Base-by-base conservation (phyloP, 1,140 invertebrate species). In the Hestina assimilis region DNA sequence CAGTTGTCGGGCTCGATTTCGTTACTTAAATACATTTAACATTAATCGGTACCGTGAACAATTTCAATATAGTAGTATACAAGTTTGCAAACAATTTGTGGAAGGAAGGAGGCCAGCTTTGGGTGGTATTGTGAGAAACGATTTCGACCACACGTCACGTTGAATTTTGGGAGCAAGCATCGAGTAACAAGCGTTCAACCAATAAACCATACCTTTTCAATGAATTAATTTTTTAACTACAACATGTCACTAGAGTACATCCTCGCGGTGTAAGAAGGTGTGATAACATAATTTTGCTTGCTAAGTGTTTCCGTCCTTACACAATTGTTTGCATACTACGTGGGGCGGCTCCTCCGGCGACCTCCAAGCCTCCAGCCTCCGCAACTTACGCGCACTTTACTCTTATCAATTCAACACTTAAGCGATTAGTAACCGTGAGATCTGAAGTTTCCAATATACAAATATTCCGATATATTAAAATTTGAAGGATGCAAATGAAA, bases 71-170 rank as follows among this genome's bases (percentile, higher is more conserved):
- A 51, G 35, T 56, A 52, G 33, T 58, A 58, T 59, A 59, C 41
- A 60, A 42, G 74, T 85, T 84, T 94, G 93, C 93, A 95, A 95
- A 95, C 94, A 95, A 95, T 95, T 94, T 94, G 94, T 94, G 93
- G 55, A 92, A 94, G 93, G 93, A 93, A 93, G 93, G 93, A 93
- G 93, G 92, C 92, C 90, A 91, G 91, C 90, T 90, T 91, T 90
- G 89, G 90, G 90, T 89, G 69, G 63, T 56, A 47, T 66, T 53
- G 59, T 47, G 53, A 51, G 55, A 73, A 62, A 65, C 75, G 74
- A 63, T 72, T 73, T 76, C 63, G 66, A 83, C 72, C 61, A 78
- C 69, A 77, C 69, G 62, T 73, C 66, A 68, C 59, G 67, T 67
- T 57, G 24, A 31, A 55, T 50, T 48, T 70, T 59, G 63, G 56